phyloP scores from a whole-genome alignment of 2,797 vertebrate genomes.

The Cyprinodon diabolis region DNA sequence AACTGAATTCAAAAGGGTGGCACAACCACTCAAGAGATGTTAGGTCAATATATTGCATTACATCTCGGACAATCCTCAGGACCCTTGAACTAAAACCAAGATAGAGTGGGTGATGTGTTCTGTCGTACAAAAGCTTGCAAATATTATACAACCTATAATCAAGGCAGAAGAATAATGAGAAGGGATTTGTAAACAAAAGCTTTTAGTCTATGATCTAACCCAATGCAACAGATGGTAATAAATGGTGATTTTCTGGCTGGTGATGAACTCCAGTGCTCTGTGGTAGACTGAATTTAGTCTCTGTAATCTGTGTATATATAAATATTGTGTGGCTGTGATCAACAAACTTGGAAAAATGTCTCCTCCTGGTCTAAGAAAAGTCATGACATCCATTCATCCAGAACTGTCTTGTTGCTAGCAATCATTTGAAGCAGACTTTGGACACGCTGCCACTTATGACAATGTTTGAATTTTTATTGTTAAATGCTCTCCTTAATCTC shows the following conservation, averaged over 20 bases:
- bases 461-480: not conserved
- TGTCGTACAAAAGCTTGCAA: not conserved
- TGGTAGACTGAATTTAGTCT: not conserved
- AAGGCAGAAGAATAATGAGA: not conserved
- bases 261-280: not conserved
- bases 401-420: too few relatives aligned
- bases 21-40: too few relatives aligned
- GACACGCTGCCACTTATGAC: not conserved
- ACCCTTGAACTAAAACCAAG: not conserved
- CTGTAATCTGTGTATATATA: not conserved
- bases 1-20: too few relatives aligned
- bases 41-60: too few relatives aligned
- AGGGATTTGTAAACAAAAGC: not conserved
- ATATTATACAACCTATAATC: not conserved
- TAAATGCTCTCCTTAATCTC: not conserved
- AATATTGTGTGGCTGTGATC: slow-evolving; percentile 2
- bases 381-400: not conserved
- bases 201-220: not conserved
- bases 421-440: not conserved
- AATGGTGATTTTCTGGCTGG: not conserved
- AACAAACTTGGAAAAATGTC: not conserved
- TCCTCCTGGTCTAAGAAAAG: not conserved
- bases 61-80: not conserved
- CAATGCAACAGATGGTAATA: not conserved
- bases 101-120: not conserved